Conservation (phyloP, 2,888 invertebrate species). For the Leucoma salicis region DNA sequence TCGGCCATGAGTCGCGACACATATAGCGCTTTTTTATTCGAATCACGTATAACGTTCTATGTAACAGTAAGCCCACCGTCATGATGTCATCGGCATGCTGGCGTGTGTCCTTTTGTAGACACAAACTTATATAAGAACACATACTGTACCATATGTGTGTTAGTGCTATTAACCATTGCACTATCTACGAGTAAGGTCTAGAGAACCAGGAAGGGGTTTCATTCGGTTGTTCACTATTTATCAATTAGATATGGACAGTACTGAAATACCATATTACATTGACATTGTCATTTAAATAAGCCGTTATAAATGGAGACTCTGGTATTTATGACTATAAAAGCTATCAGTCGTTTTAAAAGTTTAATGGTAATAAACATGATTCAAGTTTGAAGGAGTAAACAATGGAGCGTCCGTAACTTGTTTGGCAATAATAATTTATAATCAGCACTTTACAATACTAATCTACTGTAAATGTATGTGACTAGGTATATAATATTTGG, state of each 20-base stretch:
- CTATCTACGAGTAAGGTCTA: neutral
- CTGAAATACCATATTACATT: constrained; percentile 23
- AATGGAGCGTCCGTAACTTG: neutral
- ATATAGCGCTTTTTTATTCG: constrained; percentile 47
- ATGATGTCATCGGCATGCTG: constrained; percentile 76
- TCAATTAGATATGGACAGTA: constrained; percentile 40
- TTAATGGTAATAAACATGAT: neutral
- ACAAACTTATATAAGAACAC: constrained; percentile 48
- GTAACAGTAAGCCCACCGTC: constrained; percentile 68
- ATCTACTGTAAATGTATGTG: too few relatives aligned
- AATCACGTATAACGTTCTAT: constrained; percentile 61
- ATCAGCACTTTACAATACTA: too few relatives aligned
- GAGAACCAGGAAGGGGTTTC: too few relatives aligned
- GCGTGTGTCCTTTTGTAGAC: constrained; percentile 54
- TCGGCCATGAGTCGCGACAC: constrained; percentile 24
- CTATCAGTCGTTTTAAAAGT: constrained; percentile 4
- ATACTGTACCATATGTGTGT: constrained; percentile 1
- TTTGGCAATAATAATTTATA: too few relatives aligned
- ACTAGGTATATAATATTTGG: too few relatives aligned
- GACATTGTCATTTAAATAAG: constrained; percentile 19
- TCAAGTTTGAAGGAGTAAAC: neutral
- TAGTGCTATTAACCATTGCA: neutral
- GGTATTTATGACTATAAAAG: constrained; percentile 6
- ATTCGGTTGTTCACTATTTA: constrained; percentile 33
- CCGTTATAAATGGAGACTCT: constrained; percentile 29